Percentiles rank a stretch among this genome's conserved stretches.
Conservation (phyloP, 2,797 vertebrate genomes). For the Lemur catta region DNA sequence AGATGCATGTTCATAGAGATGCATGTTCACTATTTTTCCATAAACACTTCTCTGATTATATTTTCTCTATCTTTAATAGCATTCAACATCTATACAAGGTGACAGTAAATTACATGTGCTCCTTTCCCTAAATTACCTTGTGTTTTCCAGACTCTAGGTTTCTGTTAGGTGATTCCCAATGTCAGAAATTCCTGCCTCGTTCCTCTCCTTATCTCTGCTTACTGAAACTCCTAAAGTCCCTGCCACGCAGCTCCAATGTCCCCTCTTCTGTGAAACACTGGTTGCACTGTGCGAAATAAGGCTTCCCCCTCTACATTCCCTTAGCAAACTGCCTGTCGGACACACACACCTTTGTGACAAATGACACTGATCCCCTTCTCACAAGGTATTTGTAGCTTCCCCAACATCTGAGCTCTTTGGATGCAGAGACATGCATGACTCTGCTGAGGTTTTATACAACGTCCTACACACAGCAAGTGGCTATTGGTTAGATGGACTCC, state of each 20-base stretch:
- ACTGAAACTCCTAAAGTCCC: neutral
- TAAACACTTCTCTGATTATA: neutral
- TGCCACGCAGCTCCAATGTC: too few species aligned
- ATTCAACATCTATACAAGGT: neutral
- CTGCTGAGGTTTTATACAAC: rapidly evolving
- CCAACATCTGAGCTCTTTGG: neutral
- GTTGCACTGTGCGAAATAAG: neutral
- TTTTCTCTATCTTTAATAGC: neutral
- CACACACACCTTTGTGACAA: neutral
- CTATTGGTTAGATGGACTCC: neutral
- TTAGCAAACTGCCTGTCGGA: neutral
- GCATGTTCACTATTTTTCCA: neutral
- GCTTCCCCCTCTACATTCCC: neutral
- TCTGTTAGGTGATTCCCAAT: neutral
- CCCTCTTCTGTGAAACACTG: neutral
- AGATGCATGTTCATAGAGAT: too few species aligned
- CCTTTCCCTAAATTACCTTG: neutral
- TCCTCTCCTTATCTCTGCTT: neutral
- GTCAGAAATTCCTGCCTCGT: neutral
- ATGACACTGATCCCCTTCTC: neutral
- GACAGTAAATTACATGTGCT: neutral
- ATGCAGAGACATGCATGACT: neutral
- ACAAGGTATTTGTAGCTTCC: neutral
- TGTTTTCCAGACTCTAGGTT: neutral
- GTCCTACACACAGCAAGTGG: neutral